These are phyloP conservation scores for Plumapathes pennacea DNA, from an alignment of 92 coral and sea anemone species.

Conservation along the genomic window DNA sequence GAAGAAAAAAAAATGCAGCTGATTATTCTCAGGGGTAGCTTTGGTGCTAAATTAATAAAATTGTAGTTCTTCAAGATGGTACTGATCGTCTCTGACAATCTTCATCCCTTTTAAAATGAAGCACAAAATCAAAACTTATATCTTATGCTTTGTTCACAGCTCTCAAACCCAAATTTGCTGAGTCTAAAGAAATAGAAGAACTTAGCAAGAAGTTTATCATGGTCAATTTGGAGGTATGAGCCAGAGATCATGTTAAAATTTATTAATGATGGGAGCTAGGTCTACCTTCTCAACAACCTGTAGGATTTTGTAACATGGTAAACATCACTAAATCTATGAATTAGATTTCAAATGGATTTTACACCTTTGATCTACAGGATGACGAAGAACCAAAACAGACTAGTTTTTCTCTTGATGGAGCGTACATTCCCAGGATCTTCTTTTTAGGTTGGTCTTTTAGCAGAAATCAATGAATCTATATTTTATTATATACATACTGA, in stretches of 20 bases:
- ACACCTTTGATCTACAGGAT: slow-evolving; percentile 28
- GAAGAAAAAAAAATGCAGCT: too few species aligned
- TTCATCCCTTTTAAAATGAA: too few species aligned
- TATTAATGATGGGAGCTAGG: background rate
- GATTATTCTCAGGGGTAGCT: too few species aligned
- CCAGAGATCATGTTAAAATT: background rate
- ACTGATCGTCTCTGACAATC: too few species aligned
- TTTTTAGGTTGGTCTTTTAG: slow-evolving; percentile 73
- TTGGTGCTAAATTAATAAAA: too few species aligned
- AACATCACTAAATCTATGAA: background rate
- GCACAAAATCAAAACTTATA: background rate
- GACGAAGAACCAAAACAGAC: slow-evolving; percentile 74
- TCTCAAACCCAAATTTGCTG: slow-evolving; percentile 73
- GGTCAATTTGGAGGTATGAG: slow-evolving; percentile 79
- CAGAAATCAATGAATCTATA: background rate
- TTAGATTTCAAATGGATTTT: background rate
- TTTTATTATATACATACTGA: too few species aligned
- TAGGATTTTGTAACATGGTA: background rate
- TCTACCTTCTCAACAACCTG: background rate
- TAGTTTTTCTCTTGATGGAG: slow-evolving; percentile 64
- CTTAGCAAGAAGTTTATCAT: slow-evolving; percentile 79
- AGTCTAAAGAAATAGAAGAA: slow-evolving; percentile 72
- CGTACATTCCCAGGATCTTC: slow-evolving; percentile 81
- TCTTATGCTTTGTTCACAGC: slow-evolving; percentile 18
- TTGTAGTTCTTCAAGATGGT: too few species aligned